Evolutionary conservation across 2,797 vertebrate genomes (phyloP), one percentile per base, ranked within the genome.

Genomic region (Pagetopsis macropterus): DNA sequence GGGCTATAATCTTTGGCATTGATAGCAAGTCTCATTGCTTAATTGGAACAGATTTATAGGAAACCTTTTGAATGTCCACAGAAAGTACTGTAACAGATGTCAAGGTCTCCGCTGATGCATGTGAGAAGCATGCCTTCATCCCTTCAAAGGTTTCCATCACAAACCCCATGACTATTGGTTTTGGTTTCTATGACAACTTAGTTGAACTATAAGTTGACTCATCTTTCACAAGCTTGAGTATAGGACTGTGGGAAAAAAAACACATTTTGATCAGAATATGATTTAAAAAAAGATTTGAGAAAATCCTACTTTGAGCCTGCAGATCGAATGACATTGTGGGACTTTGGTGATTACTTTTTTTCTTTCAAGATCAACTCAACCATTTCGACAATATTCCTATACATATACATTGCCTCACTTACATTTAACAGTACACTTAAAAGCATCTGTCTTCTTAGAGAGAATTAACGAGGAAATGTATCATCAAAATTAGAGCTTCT

Each of bases 121-220:
- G 65, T 63, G 72, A 84, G 83, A 83, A 83, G 75, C 79, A 69
- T 82, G 77, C 64, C 74, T 90, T 85, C 81, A 88, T 81, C 82
- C 82, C 79, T 84, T 91, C 82, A 91, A 88, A 91, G 81, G 84
- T 89, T 92, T 92, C 84, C 76, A 87, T 92, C 87, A 88, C 87
- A 82, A 86, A 91, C 83, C 89, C 80, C 88, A 84, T 90, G 87
- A 90, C 86, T 89, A 86, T 88, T 91, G 91, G 92, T 93, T 94
- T 90, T 88, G 88, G 94, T 95, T 94, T 91, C 94, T 91, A 92
- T 95, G 94, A 92, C 93, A 94, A 94, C 94, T 81, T 91, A 87
- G 61, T 87, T 89, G 84, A 89, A 88, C 78, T 88, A 84, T 83
- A 89, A 84, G 84, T 93, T 94, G 92, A 94, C 93, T 92, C 86